Base-by-base conservation (phyloP, 2,113 vertebrate species). In the Nothobranchius furzeri region DNA sequence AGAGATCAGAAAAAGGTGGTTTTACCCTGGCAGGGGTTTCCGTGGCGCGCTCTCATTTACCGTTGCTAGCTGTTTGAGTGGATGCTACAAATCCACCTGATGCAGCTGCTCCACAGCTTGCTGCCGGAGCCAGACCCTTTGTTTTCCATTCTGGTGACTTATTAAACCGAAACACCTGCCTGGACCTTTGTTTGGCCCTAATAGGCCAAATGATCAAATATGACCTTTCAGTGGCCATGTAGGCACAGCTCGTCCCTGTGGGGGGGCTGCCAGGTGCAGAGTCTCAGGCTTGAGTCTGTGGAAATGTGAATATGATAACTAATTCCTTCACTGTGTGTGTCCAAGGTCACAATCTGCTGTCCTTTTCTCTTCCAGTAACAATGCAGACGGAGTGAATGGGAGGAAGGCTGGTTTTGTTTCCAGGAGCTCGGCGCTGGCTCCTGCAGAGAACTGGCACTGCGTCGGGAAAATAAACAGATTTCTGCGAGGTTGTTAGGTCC, bases 301-400 rank as follows among this genome's bases (percentile, higher is more conserved):
- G 37, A 68, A 85, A 69, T 76, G 50, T 65, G 64, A 84, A 61
- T 69, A 83, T 82, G 60, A 68, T 72, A 75, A 37, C 49, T 64
- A 55, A 73, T 85, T 80, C 50, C 66, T 78, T 80, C 60, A 50
- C 37, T 64, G 61, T 42, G 59, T 46, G 70, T 66, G 12, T 58
- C 70, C 79, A 84, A 91, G 77, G 84, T 87, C 86, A 87, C 78
- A 83, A 85, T 82, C 87, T 90, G 87, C 72, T 68, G 68, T 85
- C 71, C 58, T 42, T 51, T 50, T 64, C 40, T 73, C 55, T 57
- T 65, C 45, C 45, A 58, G 7, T 58, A 60, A 25, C 50, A 57
- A 51, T 25, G 5, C 60, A 61, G 62, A 57, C 71, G 35, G 42
- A 66, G 72, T 69, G 73, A 76, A 68, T 54, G 48, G 56, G 37